These are phyloP conservation scores for Bradypodion pumilum DNA, from an alignment of 2,797 vertebrate species.

Conservation along the genomic window DNA sequence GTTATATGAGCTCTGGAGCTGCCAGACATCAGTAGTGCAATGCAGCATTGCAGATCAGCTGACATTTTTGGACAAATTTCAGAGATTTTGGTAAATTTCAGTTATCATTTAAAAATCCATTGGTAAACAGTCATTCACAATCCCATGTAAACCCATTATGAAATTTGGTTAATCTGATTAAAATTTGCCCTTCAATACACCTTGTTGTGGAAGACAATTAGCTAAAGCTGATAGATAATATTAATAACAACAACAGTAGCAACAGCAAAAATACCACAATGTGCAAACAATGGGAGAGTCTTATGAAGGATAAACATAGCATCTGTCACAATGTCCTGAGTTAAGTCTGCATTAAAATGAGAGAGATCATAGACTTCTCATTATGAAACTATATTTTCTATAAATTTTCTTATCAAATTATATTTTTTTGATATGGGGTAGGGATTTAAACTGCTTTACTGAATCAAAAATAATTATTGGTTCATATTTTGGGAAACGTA, in stretches of 20 bases:
- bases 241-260: no score
- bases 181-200: no score
- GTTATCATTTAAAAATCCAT: neutral
- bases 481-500: neutral
- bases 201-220: no score
- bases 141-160: neutral
- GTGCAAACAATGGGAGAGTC: neutral
- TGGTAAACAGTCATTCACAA: neutral
- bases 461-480: no score
- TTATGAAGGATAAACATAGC: neutral
- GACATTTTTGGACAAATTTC: neutral
- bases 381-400: neutral
- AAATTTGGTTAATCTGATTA: neutral
- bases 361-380: neutral
- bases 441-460: neutral
- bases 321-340: neutral
- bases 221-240: neutral
- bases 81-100: no score
- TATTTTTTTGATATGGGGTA: neutral
- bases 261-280: neutral
- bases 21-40: neutral
- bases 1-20: neutral
- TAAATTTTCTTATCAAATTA: neutral
- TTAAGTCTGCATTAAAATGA: neutral
- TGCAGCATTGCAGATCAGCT: neutral